These are phyloP conservation scores for Drosophila incognita DNA, from an alignment of 2,888 invertebrate genomes.

Conservation along the genomic window DNA sequence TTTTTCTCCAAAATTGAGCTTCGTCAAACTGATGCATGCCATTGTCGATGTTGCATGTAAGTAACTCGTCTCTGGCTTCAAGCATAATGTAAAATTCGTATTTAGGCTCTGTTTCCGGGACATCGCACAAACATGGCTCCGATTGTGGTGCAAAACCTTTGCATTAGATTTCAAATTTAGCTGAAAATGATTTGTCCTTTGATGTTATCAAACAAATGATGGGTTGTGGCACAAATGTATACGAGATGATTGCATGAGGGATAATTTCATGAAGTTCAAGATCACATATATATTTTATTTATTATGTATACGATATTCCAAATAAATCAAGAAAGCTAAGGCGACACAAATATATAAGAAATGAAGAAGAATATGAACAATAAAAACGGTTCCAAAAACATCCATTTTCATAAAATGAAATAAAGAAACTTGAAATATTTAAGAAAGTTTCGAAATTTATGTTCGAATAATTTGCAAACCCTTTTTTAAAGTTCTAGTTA, in stretches of 20 bases:
- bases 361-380: neutral
- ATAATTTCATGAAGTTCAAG: constrained; percentile 29
- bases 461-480: neutral
- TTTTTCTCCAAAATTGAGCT: constrained; percentile 23
- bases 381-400: neutral
- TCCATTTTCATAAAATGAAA: neutral
- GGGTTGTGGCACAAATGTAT: constrained; percentile 25
- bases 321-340: neutral
- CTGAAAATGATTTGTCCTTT: neutral
- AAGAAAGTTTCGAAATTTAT: neutral
- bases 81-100: neutral
- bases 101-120: neutral
- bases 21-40: constrained; percentile 2
- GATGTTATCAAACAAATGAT: constrained; percentile 28
- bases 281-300: constrained; percentile 41
- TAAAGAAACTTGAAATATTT: neutral
- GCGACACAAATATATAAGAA: neutral
- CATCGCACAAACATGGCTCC: neutral
- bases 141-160: neutral
- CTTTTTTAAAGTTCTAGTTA: neutral
- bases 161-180: neutral
- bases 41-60: constrained; percentile 1
- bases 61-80: neutral
- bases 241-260: constrained; percentile 37
- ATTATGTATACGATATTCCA: constrained; percentile 11